A percentile compares a stretch with the other conserved stretches of the same genome.
These are phyloP conservation scores for Patiria pectinifera DNA, from an alignment of 53 echinoderm and acorn worm genomes.

Conservation along the genomic window DNA sequence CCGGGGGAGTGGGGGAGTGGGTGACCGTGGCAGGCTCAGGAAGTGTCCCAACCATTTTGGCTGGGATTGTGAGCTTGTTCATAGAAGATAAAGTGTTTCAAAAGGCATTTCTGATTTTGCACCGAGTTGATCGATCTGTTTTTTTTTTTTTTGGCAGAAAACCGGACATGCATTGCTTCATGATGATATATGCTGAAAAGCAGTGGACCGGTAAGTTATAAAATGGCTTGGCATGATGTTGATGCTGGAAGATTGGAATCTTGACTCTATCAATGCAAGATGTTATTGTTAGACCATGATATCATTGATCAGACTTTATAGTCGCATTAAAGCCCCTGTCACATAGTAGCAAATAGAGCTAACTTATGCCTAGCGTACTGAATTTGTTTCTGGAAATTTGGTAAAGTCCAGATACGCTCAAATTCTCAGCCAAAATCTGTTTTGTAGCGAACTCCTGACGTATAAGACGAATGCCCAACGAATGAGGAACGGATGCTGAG, in stretches of 20 bases:
- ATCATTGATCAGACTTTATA: background rate
- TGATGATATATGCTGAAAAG: conserved; percentile 47
- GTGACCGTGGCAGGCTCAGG: no score
- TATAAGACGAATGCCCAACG: conserved; percentile 13
- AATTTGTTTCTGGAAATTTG: background rate
- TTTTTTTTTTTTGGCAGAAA: conserved; percentile 14
- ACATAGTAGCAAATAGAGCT: background rate
- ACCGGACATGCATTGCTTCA: conserved; percentile 55
- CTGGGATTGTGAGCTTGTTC: no score
- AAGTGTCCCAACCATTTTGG: no score
- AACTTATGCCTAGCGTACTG: background rate
- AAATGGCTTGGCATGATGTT: background rate
- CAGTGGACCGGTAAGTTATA: conserved; percentile 60
- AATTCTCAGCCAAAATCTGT: conserved; percentile 1
- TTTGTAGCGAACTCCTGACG: background rate
- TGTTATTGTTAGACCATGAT: background rate
- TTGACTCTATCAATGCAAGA: no score
- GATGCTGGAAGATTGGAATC: no score
- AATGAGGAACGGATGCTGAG: background rate
- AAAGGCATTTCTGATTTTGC: no score
- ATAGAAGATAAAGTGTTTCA: no score
- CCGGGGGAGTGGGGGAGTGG: no score
- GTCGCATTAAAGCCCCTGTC: background rate
- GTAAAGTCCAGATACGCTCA: conserved; percentile 9
- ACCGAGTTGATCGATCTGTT: no score